Evolutionary conservation across 2,888 invertebrate species (phyloP).

Genomic region (Drosophila silvestris): DNA sequence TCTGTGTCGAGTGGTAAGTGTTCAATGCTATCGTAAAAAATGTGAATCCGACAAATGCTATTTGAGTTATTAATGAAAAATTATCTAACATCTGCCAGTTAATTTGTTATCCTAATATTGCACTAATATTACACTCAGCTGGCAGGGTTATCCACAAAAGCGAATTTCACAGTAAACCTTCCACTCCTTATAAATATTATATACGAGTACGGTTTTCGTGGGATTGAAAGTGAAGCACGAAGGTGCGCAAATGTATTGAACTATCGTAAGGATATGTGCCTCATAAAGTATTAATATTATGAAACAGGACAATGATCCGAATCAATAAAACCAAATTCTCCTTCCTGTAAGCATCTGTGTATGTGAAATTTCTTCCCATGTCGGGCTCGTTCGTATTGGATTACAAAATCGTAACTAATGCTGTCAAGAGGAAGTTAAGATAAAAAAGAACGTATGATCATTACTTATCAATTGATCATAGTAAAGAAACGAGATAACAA

Average conservation of each 20-base stretch:
- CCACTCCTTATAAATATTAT: neutral
- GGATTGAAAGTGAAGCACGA: too few relatives aligned
- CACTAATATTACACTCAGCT: neutral
- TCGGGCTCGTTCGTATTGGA: neutral
- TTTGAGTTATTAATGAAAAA: neutral
- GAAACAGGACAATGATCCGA: neutral
- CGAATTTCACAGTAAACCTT: neutral
- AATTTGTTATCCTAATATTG: neutral
- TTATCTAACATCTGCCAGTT: neutral
- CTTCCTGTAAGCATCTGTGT: neutral
- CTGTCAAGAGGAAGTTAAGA: neutral
- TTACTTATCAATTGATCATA: constrained; percentile 1
- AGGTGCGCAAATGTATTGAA: too few relatives aligned
- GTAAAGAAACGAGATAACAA: constrained; percentile 5
- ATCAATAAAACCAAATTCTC: neutral
- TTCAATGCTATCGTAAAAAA: neutral
- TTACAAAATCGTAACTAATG: neutral
- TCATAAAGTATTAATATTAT: neutral
- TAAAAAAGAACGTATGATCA: neutral
- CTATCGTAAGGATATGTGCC: neutral
- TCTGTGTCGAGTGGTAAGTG: constrained; percentile 9
- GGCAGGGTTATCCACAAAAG: neutral
- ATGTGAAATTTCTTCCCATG: neutral
- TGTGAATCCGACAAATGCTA: neutral
- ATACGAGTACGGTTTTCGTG: neutral